These are phyloP conservation scores for Amia ocellicauda DNA, from an alignment of 2,113 vertebrate genomes.

Conservation along the genomic window DNA sequence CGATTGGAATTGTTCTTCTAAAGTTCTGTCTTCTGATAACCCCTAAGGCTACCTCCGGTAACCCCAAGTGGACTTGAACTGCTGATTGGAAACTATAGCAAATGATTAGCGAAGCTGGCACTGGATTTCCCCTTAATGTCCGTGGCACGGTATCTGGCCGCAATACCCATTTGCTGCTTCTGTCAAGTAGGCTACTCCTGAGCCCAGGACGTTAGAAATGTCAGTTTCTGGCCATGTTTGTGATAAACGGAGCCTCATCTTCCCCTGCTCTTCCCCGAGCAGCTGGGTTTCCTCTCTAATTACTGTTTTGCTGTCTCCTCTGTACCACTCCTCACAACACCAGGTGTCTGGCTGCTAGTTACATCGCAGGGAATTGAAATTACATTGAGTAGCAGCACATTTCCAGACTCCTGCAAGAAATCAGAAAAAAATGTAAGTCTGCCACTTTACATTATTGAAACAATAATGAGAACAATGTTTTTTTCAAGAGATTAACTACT, in stretches of 20 bases:
- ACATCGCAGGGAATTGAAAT: not conserved
- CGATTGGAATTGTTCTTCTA: too few relatives aligned
- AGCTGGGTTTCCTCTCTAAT: not conserved
- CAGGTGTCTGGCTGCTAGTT: not conserved
- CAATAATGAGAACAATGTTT: not conserved
- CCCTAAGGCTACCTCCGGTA: too few relatives aligned
- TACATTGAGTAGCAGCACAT: not conserved
- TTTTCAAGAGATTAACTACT: too few relatives aligned
- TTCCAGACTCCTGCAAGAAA: not conserved
- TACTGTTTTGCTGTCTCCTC: not conserved
- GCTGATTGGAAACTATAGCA: not conserved
- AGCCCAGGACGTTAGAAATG: not conserved
- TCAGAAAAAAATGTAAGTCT: not conserved
- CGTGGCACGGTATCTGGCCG: not conserved
- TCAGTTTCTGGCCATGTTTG: slow-evolving; percentile 1
- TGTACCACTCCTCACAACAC: not conserved
- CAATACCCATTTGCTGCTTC: not conserved
- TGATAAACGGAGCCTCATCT: not conserved
- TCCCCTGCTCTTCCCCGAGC: not conserved
- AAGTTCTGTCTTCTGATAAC: too few relatives aligned
- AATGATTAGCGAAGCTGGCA: not conserved
- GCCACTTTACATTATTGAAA: not conserved
- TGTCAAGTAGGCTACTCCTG: not conserved
- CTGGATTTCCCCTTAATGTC: not conserved
- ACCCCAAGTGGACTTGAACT: too few relatives aligned